Conservation (phyloP, 2,888 invertebrate genomes). For the Salpingus planirostris region DNA sequence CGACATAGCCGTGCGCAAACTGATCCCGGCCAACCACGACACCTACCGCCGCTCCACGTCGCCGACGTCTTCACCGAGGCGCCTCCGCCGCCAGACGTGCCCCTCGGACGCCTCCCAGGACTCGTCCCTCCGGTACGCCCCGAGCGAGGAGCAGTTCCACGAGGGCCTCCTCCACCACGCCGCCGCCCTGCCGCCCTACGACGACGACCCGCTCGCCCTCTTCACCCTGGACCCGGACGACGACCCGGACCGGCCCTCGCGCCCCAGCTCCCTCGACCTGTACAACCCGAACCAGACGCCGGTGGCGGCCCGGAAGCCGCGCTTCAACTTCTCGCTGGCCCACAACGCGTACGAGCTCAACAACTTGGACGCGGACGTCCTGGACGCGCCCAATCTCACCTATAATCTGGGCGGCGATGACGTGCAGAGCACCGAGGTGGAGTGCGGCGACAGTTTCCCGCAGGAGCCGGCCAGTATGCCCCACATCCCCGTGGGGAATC, state of each 20-base stretch:
- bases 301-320: constrained; percentile 55
- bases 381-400: constrained; percentile 51
- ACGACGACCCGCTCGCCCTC: constrained; percentile 38
- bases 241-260: constrained; percentile 39
- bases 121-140: constrained; percentile 14
- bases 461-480: constrained; percentile 51
- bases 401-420: constrained; percentile 43
- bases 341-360: constrained; percentile 59
- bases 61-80: constrained; percentile 53
- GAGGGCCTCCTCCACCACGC: constrained; percentile 38
- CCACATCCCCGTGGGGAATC: constrained; percentile 40
- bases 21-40: constrained; percentile 51
- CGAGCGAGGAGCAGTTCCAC: constrained; percentile 40
- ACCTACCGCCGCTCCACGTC: constrained; percentile 44
- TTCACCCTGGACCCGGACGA: constrained; percentile 37
- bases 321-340: constrained; percentile 59
- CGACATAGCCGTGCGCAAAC: constrained; percentile 67
- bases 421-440: constrained; percentile 35
- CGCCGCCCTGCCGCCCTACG: too few species aligned
- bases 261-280: constrained; percentile 56
- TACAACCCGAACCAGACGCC: constrained; percentile 53
- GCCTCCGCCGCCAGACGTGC: constrained; percentile 34
- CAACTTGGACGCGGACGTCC: constrained; percentile 55
- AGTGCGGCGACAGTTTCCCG: constrained; percentile 39
- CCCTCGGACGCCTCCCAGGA: constrained; percentile 41